Evolutionary conservation across 2,888 invertebrate genomes (phyloP).

Genomic region (Masnerella sp.): DNA sequence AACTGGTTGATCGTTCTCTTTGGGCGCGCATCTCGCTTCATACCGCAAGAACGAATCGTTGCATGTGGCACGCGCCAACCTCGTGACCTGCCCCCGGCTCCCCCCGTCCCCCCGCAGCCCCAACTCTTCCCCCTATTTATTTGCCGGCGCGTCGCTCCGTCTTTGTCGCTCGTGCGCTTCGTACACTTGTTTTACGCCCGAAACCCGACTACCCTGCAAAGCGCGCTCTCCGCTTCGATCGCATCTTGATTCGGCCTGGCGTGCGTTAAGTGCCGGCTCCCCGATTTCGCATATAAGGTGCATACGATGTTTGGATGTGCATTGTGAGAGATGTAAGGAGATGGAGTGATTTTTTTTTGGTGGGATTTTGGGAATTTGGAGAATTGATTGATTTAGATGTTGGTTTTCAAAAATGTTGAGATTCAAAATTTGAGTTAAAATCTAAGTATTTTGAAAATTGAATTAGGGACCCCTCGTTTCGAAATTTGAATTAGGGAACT

Average conservation of each 20-base stretch:
- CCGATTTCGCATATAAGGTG: slow-evolving; percentile 49
- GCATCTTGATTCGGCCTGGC: slow-evolving; percentile 56
- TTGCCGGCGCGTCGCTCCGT: slow-evolving; percentile 35
- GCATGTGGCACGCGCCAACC: slow-evolving; percentile 77
- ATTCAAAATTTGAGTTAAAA: too few relatives aligned
- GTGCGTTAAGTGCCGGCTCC: slow-evolving; percentile 57
- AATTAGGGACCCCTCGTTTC: too few relatives aligned
- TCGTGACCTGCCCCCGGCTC: too few relatives aligned
- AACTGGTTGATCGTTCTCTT: slow-evolving; percentile 12
- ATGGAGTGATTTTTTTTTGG: too few relatives aligned
- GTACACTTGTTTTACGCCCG: slow-evolving; percentile 74
- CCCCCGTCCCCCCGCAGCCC: slow-evolving; percentile 56
- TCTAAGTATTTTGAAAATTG: too few relatives aligned
- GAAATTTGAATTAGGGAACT: too few relatives aligned
- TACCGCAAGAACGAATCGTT: slow-evolving; percentile 69
- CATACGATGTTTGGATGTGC: too few relatives aligned
- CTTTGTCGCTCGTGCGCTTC: slow-evolving; percentile 34
- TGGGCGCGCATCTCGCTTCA: slow-evolving; percentile 56
- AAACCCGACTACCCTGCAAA: slow-evolving; percentile 53
- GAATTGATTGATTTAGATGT: too few relatives aligned
- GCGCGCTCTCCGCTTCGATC: slow-evolving; percentile 51
- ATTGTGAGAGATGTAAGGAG: too few relatives aligned
- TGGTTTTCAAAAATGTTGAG: too few relatives aligned
- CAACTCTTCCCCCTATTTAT: slow-evolving; percentile 54
- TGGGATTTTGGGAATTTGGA: too few relatives aligned